Conservation (phyloP, 2,888 invertebrate genomes). For the Furcula furcula region DNA sequence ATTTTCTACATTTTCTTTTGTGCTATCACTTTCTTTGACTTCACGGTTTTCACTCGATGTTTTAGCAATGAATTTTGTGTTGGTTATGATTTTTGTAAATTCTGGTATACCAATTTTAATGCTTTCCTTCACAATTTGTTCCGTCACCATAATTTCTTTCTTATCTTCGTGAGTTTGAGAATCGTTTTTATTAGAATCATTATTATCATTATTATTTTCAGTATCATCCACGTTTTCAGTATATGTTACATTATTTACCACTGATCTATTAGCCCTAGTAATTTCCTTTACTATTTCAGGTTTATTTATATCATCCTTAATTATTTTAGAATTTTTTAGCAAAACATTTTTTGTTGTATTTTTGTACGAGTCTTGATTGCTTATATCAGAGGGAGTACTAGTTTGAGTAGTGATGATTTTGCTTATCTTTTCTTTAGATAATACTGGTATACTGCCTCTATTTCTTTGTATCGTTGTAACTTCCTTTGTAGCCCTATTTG, state of each 20-base stretch:
- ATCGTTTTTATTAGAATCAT: too few relatives aligned
- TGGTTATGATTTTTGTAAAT: conserved; percentile 6
- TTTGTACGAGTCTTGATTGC: too few relatives aligned
- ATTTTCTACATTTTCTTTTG: conserved; percentile 23
- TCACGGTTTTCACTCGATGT: too few relatives aligned
- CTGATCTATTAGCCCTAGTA: conserved; percentile 10
- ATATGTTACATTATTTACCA: conserved; percentile 8
- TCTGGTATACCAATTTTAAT: conserved; percentile 22
- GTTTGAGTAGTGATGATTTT: neutral
- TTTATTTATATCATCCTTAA: neutral
- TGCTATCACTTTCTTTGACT: conserved; percentile 6
- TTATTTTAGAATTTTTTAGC: too few relatives aligned
- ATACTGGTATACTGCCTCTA: too few relatives aligned
- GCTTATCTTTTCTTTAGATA: neutral
- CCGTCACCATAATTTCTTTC: conserved; percentile 14
- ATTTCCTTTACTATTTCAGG: neutral
- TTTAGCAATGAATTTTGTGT: neutral
- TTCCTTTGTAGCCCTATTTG: neutral
- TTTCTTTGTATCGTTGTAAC: too few relatives aligned
- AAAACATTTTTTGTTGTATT: too few relatives aligned
- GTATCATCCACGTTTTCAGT: conserved; percentile 6
- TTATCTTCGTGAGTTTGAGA: neutral
- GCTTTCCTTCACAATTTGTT: conserved; percentile 19
- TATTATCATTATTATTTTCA: conserved; percentile 4
- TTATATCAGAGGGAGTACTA: neutral